phyloP scores from a whole-genome alignment of 2,888 invertebrate genomes.

The Encarsia formosa region DNA sequence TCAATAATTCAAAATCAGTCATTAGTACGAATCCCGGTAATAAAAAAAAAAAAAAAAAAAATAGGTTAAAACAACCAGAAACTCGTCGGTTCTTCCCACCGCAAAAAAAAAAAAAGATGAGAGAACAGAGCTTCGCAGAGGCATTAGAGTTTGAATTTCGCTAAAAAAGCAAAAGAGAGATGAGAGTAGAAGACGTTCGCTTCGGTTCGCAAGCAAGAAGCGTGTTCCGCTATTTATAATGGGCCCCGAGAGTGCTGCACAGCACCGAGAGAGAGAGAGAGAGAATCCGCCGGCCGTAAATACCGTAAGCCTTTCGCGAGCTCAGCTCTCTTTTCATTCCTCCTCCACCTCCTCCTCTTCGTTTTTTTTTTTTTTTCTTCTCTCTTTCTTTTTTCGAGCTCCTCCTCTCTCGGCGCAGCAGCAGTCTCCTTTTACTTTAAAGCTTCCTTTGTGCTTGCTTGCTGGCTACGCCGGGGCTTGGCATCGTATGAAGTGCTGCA shows the following conservation, averaged over 20 bases:
- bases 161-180: not conserved
- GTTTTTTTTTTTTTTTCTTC: slow-evolving; percentile 5
- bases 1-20: no score
- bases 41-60: not conserved
- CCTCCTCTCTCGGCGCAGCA: no score
- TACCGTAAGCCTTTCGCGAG: slow-evolving; percentile 13
- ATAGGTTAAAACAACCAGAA: not conserved
- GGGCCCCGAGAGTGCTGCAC: no score
- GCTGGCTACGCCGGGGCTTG: no score
- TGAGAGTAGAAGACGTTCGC: not conserved
- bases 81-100: not conserved
- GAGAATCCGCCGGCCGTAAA: slow-evolving; percentile 18
- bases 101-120: no score
- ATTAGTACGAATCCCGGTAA: no score
- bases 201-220: not conserved
- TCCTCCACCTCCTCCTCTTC: not conserved
- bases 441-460: not conserved
- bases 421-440: not conserved
- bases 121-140: no score
- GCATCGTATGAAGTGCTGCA: not conserved
- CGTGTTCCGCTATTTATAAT: slow-evolving; percentile 22
- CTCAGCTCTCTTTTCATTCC: no score
- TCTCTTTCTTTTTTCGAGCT: not conserved
- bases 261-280: no score
- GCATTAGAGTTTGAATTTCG: no score